Conservation (phyloP, 2,797 vertebrate species). For the Adrianichthys oophorus region DNA sequence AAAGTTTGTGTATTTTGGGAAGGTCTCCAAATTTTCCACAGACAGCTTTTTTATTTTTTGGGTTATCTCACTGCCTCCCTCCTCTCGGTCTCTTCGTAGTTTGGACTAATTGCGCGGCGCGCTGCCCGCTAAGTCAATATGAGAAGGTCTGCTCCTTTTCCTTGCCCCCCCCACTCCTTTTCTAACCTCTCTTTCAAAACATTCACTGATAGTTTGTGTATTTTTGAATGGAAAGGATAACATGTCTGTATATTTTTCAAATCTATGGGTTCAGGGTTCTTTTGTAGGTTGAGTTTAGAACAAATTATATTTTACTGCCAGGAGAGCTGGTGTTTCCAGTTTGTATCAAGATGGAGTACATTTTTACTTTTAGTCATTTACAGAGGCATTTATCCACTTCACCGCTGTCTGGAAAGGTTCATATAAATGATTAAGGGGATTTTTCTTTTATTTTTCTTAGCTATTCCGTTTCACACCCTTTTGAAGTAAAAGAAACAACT, state of each 20-base stretch:
- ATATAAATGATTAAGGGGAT: too few relatives aligned
- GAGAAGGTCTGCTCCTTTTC: conserved; percentile 64
- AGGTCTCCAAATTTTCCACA: conserved; percentile 74
- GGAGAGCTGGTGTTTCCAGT: conserved; percentile 61
- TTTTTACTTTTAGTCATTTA: too few relatives aligned
- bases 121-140: conserved; percentile 61
- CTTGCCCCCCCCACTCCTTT: conserved; percentile 26
- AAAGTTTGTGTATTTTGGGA: conserved; percentile 76
- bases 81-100: conserved; percentile 47
- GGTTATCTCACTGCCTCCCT: conserved; percentile 71
- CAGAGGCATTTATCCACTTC: conserved; percentile 16
- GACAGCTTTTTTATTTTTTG: conserved; percentile 76
- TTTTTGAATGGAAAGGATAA: conserved; percentile 75
- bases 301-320: conserved; percentile 59
- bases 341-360: conserved; percentile 52
- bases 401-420: conserved; percentile 26
- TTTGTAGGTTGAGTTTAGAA: conserved; percentile 69
- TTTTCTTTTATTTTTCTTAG: conserved; percentile 7
- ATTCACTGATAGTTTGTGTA: conserved; percentile 74
- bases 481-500: conserved; percentile 6
- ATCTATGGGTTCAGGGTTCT: conserved; percentile 51
- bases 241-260: conserved; percentile 79
- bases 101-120: conserved; percentile 70
- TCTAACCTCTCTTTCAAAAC: conserved; percentile 70
- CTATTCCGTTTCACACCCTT: conserved; percentile 5